Base-by-base conservation (phyloP, 2,888 invertebrate species). In the Brenthis hecate region DNA sequence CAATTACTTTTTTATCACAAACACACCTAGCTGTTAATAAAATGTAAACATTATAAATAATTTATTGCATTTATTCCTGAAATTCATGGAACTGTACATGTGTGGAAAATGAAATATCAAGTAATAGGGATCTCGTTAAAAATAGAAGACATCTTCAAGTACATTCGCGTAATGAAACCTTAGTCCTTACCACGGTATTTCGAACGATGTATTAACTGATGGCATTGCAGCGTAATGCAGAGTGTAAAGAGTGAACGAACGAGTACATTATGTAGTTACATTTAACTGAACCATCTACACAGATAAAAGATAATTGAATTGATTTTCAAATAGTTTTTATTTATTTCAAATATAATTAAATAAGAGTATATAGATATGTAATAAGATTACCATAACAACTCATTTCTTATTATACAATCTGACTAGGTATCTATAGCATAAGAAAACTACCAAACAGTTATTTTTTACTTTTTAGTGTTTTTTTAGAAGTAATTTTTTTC, bases 141-240 rank as follows among this genome's bases (percentile, higher is more conserved):
- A 60, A 28, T 5, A 5, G 50, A 50, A 28, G 50, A 13, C 28
- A 50, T 60, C 60, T 8, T 60, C 48, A n/a, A 60, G 60, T 48
- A 60, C 60, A 60, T 60, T 60, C 58, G n/a, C 48, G 58, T 60
- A 50, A 60, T 60, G 58, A 60, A 50, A 50, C 48, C 58, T 32
- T 32, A 32, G 32, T 32, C 6, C 32, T 60, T 50, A 28, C 28
- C 23, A 48, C 23, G 11, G 48, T 50, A 48, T 60, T 50, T 50
- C 28, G 57, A 19, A 28, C 60, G 60, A 28, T 60, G 60, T 50
- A 28, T 28, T 47, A 48, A 48, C 48, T 50, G 48, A 60, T 60
- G 58, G 14, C 23, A 60, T 50, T 28, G 60, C 60, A 60, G 28
- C 60, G 13, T 50, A 60, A n/a, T 50, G 50, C n/a, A 50, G 48